Percentiles rank a stretch among this genome's conserved stretches.
phyloP scores from a whole-genome alignment of 2,888 invertebrate species.

The Drosophila anomelani region DNA sequence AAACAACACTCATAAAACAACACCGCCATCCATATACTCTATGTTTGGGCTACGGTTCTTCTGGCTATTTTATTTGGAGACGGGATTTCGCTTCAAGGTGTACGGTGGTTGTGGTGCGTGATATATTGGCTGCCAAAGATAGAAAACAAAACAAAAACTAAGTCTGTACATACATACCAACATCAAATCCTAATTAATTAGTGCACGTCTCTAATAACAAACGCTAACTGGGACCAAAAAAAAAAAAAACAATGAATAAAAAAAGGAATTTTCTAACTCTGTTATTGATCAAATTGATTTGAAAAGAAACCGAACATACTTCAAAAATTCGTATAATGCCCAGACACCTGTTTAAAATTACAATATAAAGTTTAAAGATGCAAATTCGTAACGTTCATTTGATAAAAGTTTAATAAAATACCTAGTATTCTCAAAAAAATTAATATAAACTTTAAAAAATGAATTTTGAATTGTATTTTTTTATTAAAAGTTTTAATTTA shows the following conservation, averaged over 20 bases:
- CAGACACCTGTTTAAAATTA: neutral
- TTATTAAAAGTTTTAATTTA: too few species aligned
- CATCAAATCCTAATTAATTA: constrained; percentile 47
- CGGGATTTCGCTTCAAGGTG: constrained; percentile 38
- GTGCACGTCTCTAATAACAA: constrained; percentile 73
- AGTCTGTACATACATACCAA: constrained; percentile 50
- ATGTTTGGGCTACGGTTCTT: constrained; percentile 25
- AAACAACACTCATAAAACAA: constrained; percentile 8
- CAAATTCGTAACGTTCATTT: too few species aligned
- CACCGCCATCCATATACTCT: constrained; percentile 24
- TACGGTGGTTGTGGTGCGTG: constrained; percentile 74
- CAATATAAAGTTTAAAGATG: neutral
- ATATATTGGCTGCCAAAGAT: constrained; percentile 25
- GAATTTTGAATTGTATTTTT: neutral
- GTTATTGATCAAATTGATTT: neutral
- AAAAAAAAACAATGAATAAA: constrained; percentile 28
- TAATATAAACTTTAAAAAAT: neutral
- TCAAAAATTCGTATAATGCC: neutral
- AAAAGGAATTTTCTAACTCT: constrained; percentile 18
- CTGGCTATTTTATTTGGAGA: constrained; percentile 33
- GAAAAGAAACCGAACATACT: neutral
- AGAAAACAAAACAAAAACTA: constrained; percentile 32
- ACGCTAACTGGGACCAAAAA: constrained; percentile 63
- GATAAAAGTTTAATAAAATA: neutral
- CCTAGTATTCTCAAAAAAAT: neutral